Evolutionary conservation across 2,113 vertebrate species (phyloP), one percentile per base, ranked within the genome.

Genomic region (Microcebus jonahi): DNA sequence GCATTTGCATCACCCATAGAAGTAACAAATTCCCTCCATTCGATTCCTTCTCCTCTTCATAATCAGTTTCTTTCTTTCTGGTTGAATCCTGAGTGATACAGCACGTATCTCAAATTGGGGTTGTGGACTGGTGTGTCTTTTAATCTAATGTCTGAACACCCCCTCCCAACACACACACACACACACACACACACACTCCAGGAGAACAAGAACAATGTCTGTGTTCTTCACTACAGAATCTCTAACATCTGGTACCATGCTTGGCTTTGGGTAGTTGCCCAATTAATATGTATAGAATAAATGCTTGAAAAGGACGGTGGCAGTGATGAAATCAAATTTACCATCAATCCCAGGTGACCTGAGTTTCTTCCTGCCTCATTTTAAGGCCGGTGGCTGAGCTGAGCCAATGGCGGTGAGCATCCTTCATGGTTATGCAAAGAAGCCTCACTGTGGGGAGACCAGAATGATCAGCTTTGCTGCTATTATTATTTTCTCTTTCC

Each of bases 371-470:
- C 53, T 39, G 13, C 12, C 42, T 57, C 25, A 4, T 48, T 18
- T 48, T 29, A 45, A 55, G 27, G 29, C 21, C 31, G 27, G 21
- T 12, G 7, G 15, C 50, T 15, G 34, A 39, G 39, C 13, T 48
- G 55, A 45, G 36, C 57, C 8, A 9, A 39, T 84, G 67, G 13
- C 0, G 0, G 68, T 4, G 23, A 70, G 0, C 0, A 21, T 55
- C n/a, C 68, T 59, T 61, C 0, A 0, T 34, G 0, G 0, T 55
- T 1, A 2, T 27, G 88, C 61, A 67, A 39, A 87, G 53, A 86
- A 79, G 17, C 34, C 70, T 65, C 34, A 20, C 20, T 63, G 55
- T 29, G 14, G 55, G n/a, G 48, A 45, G 36, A 82, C 95, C 88
- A 88, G 85, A 95, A 39, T 2, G 34, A 67, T 91, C 90, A 91